phyloP scores from a whole-genome alignment of 2,113 vertebrate genomes.

The Neotragus pygmaeus region DNA sequence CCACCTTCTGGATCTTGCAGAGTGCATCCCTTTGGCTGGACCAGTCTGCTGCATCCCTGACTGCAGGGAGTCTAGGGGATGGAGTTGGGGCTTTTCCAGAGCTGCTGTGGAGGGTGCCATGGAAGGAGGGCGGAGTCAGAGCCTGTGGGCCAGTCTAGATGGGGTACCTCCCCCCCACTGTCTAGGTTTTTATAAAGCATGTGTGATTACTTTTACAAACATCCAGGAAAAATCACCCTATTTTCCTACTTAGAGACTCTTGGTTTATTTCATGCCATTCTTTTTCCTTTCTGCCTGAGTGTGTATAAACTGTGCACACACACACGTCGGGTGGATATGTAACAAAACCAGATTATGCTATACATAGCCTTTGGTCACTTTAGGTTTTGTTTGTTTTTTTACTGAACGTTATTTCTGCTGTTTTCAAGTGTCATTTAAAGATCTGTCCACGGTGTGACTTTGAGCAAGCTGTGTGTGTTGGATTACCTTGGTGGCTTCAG shows the following conservation, averaged over 20 bases:
- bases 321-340: not conserved
- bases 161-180: not conserved
- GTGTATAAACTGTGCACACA: not conserved
- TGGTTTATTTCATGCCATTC: not conserved
- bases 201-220: not conserved
- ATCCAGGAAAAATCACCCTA: not conserved
- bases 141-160: not conserved
- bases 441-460: not conserved
- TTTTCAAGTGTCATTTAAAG: not conserved
- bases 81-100: not conserved
- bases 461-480: not conserved
- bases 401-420: not conserved
- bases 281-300: not conserved
- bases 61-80: not conserved
- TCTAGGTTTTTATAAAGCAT: not conserved
- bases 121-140: not conserved
- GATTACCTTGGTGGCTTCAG: not conserved
- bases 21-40: not conserved
- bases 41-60: not conserved
- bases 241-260: not conserved
- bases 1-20: not conserved
- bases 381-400: not conserved
- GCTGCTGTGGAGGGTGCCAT: not conserved
- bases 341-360: not conserved
- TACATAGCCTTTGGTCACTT: not conserved